These are phyloP conservation scores for Cerastis leucographa DNA, from an alignment of 2,888 invertebrate genomes.

Conservation along the genomic window DNA sequence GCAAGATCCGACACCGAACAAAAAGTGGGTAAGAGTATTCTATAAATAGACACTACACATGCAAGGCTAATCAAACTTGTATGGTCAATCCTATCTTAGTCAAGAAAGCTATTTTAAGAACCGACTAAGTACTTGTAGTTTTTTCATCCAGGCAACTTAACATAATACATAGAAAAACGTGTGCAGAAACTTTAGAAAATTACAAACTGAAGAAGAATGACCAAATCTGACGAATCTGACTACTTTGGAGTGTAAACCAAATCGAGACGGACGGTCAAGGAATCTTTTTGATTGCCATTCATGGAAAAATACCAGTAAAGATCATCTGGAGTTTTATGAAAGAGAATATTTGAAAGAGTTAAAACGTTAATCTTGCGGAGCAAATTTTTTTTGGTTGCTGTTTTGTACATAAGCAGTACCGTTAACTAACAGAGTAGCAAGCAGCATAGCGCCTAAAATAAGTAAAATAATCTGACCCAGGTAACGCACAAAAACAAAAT, in stretches of 20 bases:
- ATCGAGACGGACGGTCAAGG: no score
- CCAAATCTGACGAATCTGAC: not conserved
- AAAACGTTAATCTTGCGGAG: no score
- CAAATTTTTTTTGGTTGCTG: not conserved
- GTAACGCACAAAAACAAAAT: not conserved
- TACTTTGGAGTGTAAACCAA: not conserved
- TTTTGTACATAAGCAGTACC: not conserved
- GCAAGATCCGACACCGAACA: not conserved
- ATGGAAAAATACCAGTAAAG: no score
- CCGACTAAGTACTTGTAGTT: not conserved
- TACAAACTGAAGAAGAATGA: not conserved
- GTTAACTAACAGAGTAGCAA: not conserved
- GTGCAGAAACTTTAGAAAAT: not conserved
- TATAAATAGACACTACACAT: conserved; percentile 10
- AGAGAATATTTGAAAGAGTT: no score
- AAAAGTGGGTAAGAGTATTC: conserved; percentile 8
- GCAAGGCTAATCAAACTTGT: not conserved
- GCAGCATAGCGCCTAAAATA: not conserved
- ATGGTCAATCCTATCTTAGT: not conserved
- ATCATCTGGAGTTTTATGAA: no score
- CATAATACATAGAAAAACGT: not conserved
- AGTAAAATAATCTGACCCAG: no score
- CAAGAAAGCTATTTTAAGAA: conserved; percentile 14
- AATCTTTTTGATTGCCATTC: no score
- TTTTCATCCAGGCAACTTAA: not conserved